Percentiles rank a stretch among this genome's conserved stretches.
Evolutionary conservation across 1,140 invertebrate species (phyloP).

Genomic region (Nymphalis io): DNA sequence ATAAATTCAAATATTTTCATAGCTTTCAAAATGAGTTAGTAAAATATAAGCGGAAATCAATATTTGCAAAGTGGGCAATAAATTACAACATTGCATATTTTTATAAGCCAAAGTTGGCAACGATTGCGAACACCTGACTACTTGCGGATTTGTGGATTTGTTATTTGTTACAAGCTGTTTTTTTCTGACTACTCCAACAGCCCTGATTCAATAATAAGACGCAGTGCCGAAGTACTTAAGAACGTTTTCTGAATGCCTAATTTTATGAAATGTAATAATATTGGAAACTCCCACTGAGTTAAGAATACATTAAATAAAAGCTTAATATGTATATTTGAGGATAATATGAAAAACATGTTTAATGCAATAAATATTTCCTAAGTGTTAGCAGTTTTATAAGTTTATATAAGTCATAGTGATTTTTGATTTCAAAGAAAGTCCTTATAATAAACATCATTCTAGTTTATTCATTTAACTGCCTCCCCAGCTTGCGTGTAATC

Average conservation of each 20-base stretch:
- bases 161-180: conserved; percentile 29
- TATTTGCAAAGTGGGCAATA: conserved; percentile 26
- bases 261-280: neutral
- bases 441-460: neutral
- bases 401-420: neutral
- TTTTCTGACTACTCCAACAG: conserved; percentile 14
- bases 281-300: too few species aligned
- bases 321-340: too few species aligned
- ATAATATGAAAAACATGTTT: too few species aligned
- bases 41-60: conserved; percentile 6
- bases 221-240: conserved; percentile 53
- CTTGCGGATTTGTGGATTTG: conserved; percentile 30
- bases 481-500: conserved; percentile 20
- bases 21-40: neutral
- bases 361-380: too few species aligned
- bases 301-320: too few species aligned
- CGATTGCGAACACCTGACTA: conserved; percentile 45
- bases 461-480: conserved; percentile 1
- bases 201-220: conserved; percentile 49
- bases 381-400: too few species aligned
- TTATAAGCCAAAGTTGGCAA: conserved; percentile 38
- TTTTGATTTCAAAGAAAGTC: neutral
- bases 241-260: conserved; percentile 14
- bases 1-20: too few species aligned
- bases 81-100: conserved; percentile 39